Base-by-base conservation (phyloP, 2,797 vertebrate species). In the Poeciliopsis paucimaculata region DNA sequence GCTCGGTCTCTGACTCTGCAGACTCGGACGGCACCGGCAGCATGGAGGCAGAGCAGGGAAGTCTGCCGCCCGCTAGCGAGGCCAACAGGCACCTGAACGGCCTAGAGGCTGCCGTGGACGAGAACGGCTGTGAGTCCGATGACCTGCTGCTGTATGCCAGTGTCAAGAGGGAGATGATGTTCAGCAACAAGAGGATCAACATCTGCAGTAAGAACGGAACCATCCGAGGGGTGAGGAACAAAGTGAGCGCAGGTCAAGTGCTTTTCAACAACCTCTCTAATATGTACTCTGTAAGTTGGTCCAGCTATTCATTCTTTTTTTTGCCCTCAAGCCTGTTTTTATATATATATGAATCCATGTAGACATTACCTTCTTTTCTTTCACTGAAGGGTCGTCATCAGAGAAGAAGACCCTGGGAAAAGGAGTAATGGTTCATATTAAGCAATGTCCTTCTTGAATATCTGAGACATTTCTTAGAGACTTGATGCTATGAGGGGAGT, bases 191-290 rank as follows among this genome's bases (percentile, higher is more conserved):
- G 86, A 90, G 98, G 86, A 94, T 99, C 91, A 98, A 99, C 82
- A 99, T 99, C 92, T 96, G 99, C 92, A 99, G 98, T 94, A 99
- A 99, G 95, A 99, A 99, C 0, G 98, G 98, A 76, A 99, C 98
- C 57, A 94, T 99, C 53, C 95, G 98, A 78, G 98, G 98, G 45
- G 97, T 99, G 89, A 98, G 97, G 92, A 97, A 99, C 89, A 99
- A 99, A 97, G 98, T 99, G 94, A 98, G 97, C 70, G 98, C 98
- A 6, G 98, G 98, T n/a, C 98, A 99, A 92, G 97, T 97, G 79
- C 96, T 99, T n/a, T 99, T 98, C 93, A 97, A 98, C 95, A 98
- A 97, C 93, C 95, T 99, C 89, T 95, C 97, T 90, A 97, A 96
- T 89, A 90, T 97, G 45, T 96, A 97, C 87, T 94, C 97, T 94